These are phyloP conservation scores for Bugulina stolonifera DNA, from an alignment of 2,888 invertebrate species.

Conservation along the genomic window DNA sequence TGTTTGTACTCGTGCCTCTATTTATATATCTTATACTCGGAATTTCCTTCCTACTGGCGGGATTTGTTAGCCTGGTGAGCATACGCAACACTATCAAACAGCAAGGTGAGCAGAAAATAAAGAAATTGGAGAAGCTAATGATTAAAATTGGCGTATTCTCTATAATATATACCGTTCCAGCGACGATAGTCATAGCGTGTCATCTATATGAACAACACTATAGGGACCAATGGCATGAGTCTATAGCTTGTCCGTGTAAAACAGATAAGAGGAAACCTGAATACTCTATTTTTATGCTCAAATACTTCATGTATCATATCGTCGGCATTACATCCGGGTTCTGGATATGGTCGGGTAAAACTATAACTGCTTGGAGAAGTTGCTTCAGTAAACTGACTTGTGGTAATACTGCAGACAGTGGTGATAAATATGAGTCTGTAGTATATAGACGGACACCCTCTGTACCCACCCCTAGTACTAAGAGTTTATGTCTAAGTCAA, in stretches of 20 bases:
- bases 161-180: constrained; percentile 89
- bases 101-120: constrained; percentile 69
- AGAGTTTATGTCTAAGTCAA: constrained; percentile 11
- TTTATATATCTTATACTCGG: constrained; percentile 85
- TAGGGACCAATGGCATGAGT: constrained; percentile 79
- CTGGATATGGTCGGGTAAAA: constrained; percentile 97
- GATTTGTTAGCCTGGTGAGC: constrained; percentile 89
- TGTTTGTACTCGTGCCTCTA: constrained; percentile 83
- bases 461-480: constrained; percentile 9
- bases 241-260: constrained; percentile 76
- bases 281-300: constrained; percentile 89
- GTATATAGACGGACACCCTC: constrained; percentile 4
- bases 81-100: constrained; percentile 90
- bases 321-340: constrained; percentile 93
- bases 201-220: constrained; percentile 87
- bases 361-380: constrained; percentile 75
- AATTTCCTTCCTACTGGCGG: constrained; percentile 82
- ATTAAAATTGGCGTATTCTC: constrained; percentile 94
- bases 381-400: constrained; percentile 37
- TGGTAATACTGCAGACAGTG: background rate
- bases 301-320: constrained; percentile 91
- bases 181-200: constrained; percentile 83
- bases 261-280: constrained; percentile 56
- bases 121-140: constrained; percentile 90
- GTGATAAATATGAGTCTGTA: background rate